Evolutionary conservation across 2,888 invertebrate species (phyloP).

Genomic region (Thymelicus lineola): DNA sequence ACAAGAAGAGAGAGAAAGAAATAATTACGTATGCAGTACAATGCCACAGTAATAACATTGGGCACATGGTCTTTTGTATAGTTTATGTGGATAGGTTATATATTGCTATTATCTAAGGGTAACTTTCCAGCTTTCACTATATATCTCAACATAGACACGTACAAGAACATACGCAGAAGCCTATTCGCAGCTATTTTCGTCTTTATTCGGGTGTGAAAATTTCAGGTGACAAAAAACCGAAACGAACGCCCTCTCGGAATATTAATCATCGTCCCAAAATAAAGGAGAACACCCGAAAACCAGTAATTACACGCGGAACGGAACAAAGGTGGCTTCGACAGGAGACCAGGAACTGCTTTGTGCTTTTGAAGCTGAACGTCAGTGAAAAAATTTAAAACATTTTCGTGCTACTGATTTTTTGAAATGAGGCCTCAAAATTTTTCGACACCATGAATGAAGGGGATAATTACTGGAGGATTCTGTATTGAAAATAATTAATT

Average conservation of each 20-base stretch:
- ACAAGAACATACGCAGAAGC: neutral
- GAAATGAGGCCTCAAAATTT: neutral
- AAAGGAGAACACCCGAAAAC: constrained; percentile 33
- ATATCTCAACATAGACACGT: too few species aligned
- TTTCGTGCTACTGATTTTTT: constrained; percentile 2
- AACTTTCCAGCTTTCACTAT: too few species aligned
- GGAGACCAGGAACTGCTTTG: constrained; percentile 25
- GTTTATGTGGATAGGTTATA: too few species aligned
- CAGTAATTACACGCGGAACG: constrained; percentile 29
- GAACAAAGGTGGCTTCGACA: constrained; percentile 33
- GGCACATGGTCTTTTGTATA: too few species aligned
- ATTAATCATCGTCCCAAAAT: constrained; percentile 36
- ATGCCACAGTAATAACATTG: too few species aligned
- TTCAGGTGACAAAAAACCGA: constrained; percentile 32
- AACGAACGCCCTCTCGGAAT: constrained; percentile 28
- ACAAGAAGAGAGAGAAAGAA: too few species aligned
- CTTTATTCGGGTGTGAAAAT: constrained; percentile 29
- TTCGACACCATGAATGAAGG: neutral
- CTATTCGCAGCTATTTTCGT: constrained; percentile 23
- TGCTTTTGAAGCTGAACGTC: constrained; percentile 6
- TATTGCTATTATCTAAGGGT: too few species aligned
- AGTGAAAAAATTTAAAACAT: constrained; percentile 12
- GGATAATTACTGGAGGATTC: neutral
- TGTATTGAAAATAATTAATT: too few species aligned
- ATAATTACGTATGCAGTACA: too few species aligned